Evolutionary conservation across 1,140 invertebrate species (phyloP), one percentile per base, ranked within the genome.

Genomic region (Hydropsyche tenuis): DNA sequence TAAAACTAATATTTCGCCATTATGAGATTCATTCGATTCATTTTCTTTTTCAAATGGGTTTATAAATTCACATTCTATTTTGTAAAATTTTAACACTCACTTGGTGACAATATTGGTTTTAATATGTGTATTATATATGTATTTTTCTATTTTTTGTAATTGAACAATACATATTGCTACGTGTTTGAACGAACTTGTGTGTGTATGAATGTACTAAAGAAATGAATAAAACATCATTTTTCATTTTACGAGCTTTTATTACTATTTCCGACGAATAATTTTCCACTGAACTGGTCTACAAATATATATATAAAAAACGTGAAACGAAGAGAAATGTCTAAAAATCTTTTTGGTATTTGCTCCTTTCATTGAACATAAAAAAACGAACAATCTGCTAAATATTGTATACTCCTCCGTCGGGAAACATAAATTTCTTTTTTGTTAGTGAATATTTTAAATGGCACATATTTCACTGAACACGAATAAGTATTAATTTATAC

Each of bases 291-390:
- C 45, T 68, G 65, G 43, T 68, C 65, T 68, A 11, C 42, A 45
- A 68, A 46, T 6, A 68, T 23, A 68, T 9, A 37, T 16, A 68
- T 23, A 68, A 68, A 25, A 46, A 46, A 68, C 37, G 45, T n/a
- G 23, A 68, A 27, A 68, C 16, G 45, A 69, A 74, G 73, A 74
- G 73, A 72, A 74, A 73, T 60, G 75, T 77, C 75, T 77, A 77
- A 77, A 73, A 65, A 27, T 74, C 75, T 77, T 74, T 77, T 74
- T 77, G 73, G 62, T 74, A 45, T 72, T 66, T 74, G 73, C 69
- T 71, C 66, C 37, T 56, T 69, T 51, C 1, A 69, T 20, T 4
- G 12, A 27, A 46, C 25, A 42, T 4, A 12, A 45, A 12, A 46
- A 66, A 46, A 65, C 5, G 12, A 60, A 3, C 53, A 60, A 22